Conservation (phyloP, 1,140 invertebrate species). For the Drosophila funebris region DNA sequence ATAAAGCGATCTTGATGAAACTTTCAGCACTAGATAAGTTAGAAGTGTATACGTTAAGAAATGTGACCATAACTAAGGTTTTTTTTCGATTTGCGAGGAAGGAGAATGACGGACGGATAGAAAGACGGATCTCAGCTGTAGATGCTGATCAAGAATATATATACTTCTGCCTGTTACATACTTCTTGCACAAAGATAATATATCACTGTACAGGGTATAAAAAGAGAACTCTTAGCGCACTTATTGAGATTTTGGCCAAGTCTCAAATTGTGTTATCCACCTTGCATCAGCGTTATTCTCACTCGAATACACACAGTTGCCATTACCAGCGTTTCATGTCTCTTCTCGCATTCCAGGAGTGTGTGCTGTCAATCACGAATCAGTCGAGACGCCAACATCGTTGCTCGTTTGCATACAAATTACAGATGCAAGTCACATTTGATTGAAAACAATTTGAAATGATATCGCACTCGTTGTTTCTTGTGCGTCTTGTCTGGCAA, state of each 20-base stretch:
- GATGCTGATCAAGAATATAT: too few relatives aligned
- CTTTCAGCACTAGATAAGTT: too few relatives aligned
- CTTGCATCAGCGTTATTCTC: constrained; percentile 30
- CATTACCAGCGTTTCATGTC: background rate
- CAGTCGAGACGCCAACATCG: constrained; percentile 42
- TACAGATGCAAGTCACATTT: constrained; percentile 80
- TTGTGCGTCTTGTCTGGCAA: background rate
- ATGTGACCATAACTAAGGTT: too few relatives aligned
- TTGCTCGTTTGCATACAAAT: constrained; percentile 74
- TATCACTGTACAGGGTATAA: too few relatives aligned
- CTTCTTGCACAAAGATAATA: too few relatives aligned
- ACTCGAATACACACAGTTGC: background rate
- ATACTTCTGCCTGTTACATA: too few relatives aligned
- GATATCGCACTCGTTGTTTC: constrained; percentile 57
- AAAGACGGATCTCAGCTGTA: too few relatives aligned
- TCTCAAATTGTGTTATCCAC: background rate
- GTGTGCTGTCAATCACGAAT: constrained; percentile 63
- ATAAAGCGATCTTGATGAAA: too few relatives aligned
- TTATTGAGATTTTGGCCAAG: background rate
- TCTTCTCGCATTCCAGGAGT: background rate
- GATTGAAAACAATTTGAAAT: constrained; percentile 81
- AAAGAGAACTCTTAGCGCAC: too few relatives aligned
- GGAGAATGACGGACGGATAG: too few relatives aligned
- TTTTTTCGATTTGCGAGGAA: too few relatives aligned
- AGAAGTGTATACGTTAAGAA: too few relatives aligned